Conservation (phyloP, 1,140 invertebrate genomes). For the Dendroctonus ponderosae region DNA sequence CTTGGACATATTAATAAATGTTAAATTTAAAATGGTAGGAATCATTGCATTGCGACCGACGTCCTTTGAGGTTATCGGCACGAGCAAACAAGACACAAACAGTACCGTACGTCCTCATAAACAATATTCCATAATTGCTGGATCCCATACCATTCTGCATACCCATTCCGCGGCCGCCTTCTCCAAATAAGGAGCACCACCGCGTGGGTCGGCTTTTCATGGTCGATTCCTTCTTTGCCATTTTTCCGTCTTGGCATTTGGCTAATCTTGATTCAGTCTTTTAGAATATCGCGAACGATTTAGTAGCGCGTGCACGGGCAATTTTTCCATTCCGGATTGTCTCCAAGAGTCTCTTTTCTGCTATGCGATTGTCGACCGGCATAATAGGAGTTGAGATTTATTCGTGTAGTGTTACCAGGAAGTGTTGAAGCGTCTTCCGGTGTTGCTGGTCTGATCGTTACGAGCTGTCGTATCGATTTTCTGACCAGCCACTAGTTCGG, state of each 20-base stretch:
- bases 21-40: no score
- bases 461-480: slow-evolving; percentile 9
- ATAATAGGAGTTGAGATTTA: slow-evolving; percentile 36
- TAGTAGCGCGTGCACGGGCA: slow-evolving; percentile 22
- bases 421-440: slow-evolving; percentile 1
- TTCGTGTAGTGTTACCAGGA: no score
- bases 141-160: slow-evolving; percentile 14
- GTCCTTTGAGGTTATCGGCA: slow-evolving; percentile 16
- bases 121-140: no score
- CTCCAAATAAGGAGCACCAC: slow-evolving; percentile 22
- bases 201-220: slow-evolving; percentile 29
- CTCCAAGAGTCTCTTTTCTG: slow-evolving; percentile 28
- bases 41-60: no score
- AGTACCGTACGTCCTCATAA: neutral
- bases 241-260: slow-evolving; percentile 16
- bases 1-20: no score
- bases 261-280: slow-evolving; percentile 23
- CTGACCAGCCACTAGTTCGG: no score
- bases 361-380: slow-evolving; percentile 25
- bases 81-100: slow-evolving; percentile 4
- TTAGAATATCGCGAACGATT: slow-evolving; percentile 31
- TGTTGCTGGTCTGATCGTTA: slow-evolving; percentile 30
- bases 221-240: slow-evolving; percentile 30
- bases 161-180: slow-evolving; percentile 18
- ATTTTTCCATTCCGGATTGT: neutral